A percentile compares a stretch with the other conserved stretches of the same genome.
Conservation (phyloP, 2,113 vertebrate genomes). For the Tupaia tana region DNA sequence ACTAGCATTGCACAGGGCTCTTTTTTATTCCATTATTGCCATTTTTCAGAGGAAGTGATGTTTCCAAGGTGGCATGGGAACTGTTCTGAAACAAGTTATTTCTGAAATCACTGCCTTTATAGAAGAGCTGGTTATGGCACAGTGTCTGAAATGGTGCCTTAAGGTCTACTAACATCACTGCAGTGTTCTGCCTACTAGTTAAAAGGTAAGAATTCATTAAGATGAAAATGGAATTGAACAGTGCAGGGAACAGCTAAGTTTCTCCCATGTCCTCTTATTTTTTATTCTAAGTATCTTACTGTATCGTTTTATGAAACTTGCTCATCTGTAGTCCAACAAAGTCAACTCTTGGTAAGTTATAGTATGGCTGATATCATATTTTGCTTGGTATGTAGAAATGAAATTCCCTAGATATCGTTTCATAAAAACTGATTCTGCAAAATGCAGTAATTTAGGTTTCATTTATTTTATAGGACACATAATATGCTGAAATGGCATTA, state of each 20-base stretch:
- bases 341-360: conserved; percentile 24
- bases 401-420: conserved; percentile 60
- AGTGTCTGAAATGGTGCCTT: not conserved
- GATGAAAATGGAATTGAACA: not conserved
- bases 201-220: not conserved
- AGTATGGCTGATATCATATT: not conserved
- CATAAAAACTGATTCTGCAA: conserved; percentile 72
- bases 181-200: not conserved
- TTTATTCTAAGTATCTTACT: not conserved
- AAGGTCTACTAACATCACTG: not conserved
- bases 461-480: conserved; percentile 57
- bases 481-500: conserved; percentile 71
- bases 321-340: not conserved
- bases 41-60: not conserved
- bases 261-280: not conserved
- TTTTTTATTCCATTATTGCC: not conserved
- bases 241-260: not conserved
- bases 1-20: not conserved
- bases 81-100: not conserved
- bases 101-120: not conserved
- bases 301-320: not conserved
- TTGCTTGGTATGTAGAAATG: conserved; percentile 61
- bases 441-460: conserved; percentile 60
- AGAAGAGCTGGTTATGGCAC: not conserved
- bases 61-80: not conserved